Percentiles rank a stretch among this genome's conserved stretches.
Evolutionary conservation across 1,140 invertebrate genomes (phyloP).

Genomic region (Saccostrea cuccullata): DNA sequence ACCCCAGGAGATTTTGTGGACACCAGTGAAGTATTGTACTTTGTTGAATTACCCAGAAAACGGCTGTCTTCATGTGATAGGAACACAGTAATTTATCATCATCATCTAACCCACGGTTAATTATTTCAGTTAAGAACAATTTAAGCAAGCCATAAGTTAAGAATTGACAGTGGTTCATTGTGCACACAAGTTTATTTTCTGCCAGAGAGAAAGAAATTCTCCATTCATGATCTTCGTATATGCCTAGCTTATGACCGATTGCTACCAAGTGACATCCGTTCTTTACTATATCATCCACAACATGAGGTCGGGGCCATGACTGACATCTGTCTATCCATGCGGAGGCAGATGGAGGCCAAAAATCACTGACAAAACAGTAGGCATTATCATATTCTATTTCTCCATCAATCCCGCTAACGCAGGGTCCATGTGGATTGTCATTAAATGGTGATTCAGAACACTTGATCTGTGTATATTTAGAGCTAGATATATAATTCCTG

Average conservation of each 20-base stretch:
- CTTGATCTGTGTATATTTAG: background rate
- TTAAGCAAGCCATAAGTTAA: too few relatives aligned
- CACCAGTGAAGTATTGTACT: too few relatives aligned
- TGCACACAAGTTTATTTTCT: too few relatives aligned
- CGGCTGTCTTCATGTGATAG: too few relatives aligned
- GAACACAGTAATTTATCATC: too few relatives aligned
- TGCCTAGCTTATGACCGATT: too few relatives aligned
- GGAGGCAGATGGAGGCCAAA: constrained; percentile 3
- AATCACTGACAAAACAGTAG: background rate
- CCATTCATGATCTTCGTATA: too few relatives aligned
- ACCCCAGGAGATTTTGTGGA: too few relatives aligned
- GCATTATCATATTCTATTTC: background rate
- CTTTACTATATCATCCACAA: background rate
- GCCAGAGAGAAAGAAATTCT: too few relatives aligned
- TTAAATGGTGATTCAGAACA: background rate
- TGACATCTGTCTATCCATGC: background rate
- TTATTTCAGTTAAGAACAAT: background rate
- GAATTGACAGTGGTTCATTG: too few relatives aligned
- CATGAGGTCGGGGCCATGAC: background rate
- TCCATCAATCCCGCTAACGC: background rate
- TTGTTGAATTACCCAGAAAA: too few relatives aligned
- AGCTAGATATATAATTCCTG: background rate
- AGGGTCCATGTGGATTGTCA: background rate
- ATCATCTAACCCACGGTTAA: too few relatives aligned
- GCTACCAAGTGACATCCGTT: constrained; percentile 4